Percentiles rank a stretch among this genome's conserved stretches.
These are phyloP conservation scores for Oreortyx pictus DNA, from an alignment of 2,797 vertebrate species.

Conservation along the genomic window DNA sequence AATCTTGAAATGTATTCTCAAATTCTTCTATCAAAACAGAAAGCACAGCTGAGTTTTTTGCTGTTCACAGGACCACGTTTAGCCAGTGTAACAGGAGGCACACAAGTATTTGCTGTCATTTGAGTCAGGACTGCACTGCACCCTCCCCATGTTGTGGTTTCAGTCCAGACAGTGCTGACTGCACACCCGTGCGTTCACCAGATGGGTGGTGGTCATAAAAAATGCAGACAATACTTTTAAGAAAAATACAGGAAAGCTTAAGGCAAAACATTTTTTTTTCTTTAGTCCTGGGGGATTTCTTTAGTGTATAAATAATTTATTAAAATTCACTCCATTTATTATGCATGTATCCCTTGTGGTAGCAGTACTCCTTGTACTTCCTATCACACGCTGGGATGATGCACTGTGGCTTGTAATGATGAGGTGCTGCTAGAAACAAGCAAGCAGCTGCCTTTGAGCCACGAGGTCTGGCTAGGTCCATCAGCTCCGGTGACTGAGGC, in stretches of 20 bases:
- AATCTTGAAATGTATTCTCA: too few relatives aligned
- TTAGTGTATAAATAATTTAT: slow-evolving; percentile 28
- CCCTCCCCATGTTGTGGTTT: too few relatives aligned
- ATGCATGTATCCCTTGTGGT: not conserved
- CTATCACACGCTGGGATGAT: not conserved
- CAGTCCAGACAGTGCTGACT: too few relatives aligned
- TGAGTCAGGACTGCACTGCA: too few relatives aligned
- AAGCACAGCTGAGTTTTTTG: too few relatives aligned
- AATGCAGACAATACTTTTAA: slow-evolving; percentile 12
- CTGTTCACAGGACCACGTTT: too few relatives aligned
- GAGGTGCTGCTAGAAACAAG: not conserved
- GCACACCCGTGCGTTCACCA: not conserved
- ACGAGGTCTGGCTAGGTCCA: not conserved
- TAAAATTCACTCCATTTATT: slow-evolving; percentile 42
- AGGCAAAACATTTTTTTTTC: slow-evolving; percentile 49
- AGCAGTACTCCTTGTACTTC: not conserved
- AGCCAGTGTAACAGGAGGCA: too few relatives aligned
- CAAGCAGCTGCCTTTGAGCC: not conserved
- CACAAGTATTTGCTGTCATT: too few relatives aligned
- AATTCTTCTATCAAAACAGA: too few relatives aligned
- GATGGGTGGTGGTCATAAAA: slow-evolving; percentile 12
- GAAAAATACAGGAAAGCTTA: slow-evolving; percentile 51
- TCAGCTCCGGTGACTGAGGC: not conserved
- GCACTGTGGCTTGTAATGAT: not conserved
- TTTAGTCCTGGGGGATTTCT: slow-evolving; percentile 29